Conservation (phyloP, 2,888 invertebrate species). For the Leptinotarsa rubiginosa region DNA sequence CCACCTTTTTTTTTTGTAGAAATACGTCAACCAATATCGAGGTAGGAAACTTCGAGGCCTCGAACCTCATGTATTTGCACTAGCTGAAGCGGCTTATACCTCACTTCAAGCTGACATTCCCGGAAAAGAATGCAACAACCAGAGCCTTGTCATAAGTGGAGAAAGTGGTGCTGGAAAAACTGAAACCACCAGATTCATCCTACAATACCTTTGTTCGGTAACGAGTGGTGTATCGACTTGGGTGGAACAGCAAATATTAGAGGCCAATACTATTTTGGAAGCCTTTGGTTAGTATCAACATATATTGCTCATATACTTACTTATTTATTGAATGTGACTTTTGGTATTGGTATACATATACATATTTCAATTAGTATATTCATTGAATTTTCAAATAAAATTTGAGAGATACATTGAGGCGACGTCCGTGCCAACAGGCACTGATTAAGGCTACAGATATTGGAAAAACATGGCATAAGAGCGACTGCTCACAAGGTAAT, state of each 20-base stretch:
- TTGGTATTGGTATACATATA: no score
- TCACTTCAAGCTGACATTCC: conserved; percentile 71
- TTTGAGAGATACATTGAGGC: no score
- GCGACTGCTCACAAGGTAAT: no score
- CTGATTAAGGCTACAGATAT: no score
- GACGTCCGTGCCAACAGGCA: no score
- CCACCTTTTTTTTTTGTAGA: conserved; percentile 69
- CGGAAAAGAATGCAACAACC: conserved; percentile 66
- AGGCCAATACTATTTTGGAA: conserved; percentile 92
- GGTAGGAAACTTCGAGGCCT: conserved; percentile 83
- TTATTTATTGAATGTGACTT: background rate
- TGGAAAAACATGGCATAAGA: no score
- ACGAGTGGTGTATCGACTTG: conserved; percentile 84
- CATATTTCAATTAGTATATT: no score
- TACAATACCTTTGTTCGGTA: conserved; percentile 92
- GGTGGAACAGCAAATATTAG: conserved; percentile 96
- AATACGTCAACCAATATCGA: conserved; percentile 84
- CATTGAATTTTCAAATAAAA: no score
- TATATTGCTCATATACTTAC: background rate
- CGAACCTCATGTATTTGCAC: conserved; percentile 90
- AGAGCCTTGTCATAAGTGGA: conserved; percentile 86
- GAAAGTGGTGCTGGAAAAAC: conserved; percentile 96
- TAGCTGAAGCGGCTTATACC: conserved; percentile 89
- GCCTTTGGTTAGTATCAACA: conserved; percentile 81
- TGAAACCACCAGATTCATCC: conserved; percentile 90